Conservation (phyloP, 2,113 vertebrate species). For the Atherinomorus stipes region DNA sequence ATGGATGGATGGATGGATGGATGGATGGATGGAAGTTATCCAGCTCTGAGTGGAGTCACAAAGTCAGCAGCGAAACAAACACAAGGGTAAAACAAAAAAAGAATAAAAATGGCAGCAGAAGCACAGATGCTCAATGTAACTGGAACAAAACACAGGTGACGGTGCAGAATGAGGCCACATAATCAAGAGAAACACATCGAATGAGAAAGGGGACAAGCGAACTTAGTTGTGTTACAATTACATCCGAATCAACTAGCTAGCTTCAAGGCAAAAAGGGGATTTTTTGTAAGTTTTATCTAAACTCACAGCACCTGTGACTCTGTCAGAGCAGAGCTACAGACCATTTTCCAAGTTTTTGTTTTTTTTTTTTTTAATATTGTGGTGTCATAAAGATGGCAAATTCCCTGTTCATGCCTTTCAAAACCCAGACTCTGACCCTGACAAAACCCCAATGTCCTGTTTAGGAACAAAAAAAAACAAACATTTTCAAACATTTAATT, state of each 20-base stretch:
- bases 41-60: no score
- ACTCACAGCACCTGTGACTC: background rate
- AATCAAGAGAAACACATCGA: background rate
- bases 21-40: no score
- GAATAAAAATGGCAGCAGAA: background rate
- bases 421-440: constrained; percentile 26
- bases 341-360: constrained; percentile 4
- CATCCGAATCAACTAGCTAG: background rate
- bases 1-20: no score
- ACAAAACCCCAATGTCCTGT: no score
- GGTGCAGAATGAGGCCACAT: background rate
- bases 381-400: constrained; percentile 23
- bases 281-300: constrained; percentile 9
- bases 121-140: background rate
- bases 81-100: background rate
- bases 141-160: background rate
- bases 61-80: no score
- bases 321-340: background rate
- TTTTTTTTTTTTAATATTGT: constrained; percentile 4
- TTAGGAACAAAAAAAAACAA: no score
- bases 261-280: no score
- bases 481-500: no score
- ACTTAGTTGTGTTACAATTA: background rate
- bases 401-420: constrained; percentile 16
- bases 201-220: background rate